Percentiles rank a stretch among this genome's conserved stretches.
Conservation (phyloP, 2,113 vertebrate genomes). For the Microtus ochrogaster region DNA sequence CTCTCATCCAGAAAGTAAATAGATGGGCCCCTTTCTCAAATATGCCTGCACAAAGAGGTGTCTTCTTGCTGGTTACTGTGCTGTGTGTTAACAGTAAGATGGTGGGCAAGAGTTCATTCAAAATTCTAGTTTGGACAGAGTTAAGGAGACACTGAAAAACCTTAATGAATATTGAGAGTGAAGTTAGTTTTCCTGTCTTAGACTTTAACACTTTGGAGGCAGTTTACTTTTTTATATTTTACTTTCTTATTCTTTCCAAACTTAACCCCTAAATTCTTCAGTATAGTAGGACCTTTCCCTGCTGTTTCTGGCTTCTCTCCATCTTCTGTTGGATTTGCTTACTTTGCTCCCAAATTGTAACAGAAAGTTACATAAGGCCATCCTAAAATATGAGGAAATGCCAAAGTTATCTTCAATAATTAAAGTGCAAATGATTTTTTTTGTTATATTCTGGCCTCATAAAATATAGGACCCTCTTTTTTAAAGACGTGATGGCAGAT, state of each 20-base stretch:
- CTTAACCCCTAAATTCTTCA: neutral
- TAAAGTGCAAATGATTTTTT: conserved; percentile 22
- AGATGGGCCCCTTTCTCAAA: neutral
- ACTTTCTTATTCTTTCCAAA: neutral
- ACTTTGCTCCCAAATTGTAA: neutral
- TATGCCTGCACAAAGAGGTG: neutral
- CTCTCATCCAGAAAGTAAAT: neutral
- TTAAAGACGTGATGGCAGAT: neutral
- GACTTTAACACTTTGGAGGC: neutral
- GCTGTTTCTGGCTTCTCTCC: neutral
- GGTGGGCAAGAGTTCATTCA: neutral
- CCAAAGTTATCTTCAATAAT: conserved; percentile 47
- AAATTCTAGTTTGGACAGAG: neutral
- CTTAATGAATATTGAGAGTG: neutral
- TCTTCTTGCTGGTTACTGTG: neutral
- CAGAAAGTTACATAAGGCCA: neutral
- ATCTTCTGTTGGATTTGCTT: neutral
- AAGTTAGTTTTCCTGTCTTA: neutral
- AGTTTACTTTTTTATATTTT: neutral
- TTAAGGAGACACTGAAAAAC: neutral
- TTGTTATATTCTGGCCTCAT: neutral
- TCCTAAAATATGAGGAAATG: conserved; percentile 10
- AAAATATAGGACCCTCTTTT: conserved; percentile 32
- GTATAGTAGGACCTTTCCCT: neutral
- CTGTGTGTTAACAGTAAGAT: neutral